Evolutionary conservation across 2,797 vertebrate species (phyloP), one percentile per base, ranked within the genome.

Genomic region (Channa striata): DNA sequence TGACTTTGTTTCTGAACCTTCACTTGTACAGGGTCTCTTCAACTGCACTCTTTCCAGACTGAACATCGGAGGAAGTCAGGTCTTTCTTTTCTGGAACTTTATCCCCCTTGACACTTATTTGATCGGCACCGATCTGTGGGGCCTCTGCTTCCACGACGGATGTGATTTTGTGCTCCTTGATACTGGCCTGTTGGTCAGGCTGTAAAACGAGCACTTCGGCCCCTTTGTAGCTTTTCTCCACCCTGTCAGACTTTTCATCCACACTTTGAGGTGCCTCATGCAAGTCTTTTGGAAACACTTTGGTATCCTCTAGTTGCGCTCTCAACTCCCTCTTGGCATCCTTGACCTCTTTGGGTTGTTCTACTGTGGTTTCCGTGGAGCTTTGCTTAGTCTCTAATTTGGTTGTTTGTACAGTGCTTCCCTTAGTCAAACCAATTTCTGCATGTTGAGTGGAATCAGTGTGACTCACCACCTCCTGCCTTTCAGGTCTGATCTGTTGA

Each of bases 391-490:
- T 48, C 20, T 36, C 8, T 0, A 43, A 33, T 54, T 46, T 10
- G 0, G 2, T n/a, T 59, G 62, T 0, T 54, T 61, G 19, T 16
- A 49, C 21, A 44, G 19, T 7, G 9, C 50, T 62, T 14, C 62
- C 30, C 49, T 53, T 51, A 39, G 21, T 58, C 37, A 46, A 12
- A 1, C 12, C 40, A 46, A 23, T 69, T 42, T 69, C 47, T 62
- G 17, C 36, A 61, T 25, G 19, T 13, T 76, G 44, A 48, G 14
- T 11, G 37, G 43, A 2, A 2, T 30, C 54, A 39, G 16, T 25
- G 4, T 44, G 57, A 66, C 8, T 0, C 17, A 58, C 58, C 19
- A 42, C 9, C 16, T 63, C 52, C 34, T n/a, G 50, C 34, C 5
- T 34, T 10, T 17, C 49, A 42, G 42, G 30, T 3, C 8, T 12